Percentiles rank a stretch among this genome's conserved stretches.
Evolutionary conservation across 2,797 vertebrate species (phyloP).

Genomic region (Coendou prehensilis): DNA sequence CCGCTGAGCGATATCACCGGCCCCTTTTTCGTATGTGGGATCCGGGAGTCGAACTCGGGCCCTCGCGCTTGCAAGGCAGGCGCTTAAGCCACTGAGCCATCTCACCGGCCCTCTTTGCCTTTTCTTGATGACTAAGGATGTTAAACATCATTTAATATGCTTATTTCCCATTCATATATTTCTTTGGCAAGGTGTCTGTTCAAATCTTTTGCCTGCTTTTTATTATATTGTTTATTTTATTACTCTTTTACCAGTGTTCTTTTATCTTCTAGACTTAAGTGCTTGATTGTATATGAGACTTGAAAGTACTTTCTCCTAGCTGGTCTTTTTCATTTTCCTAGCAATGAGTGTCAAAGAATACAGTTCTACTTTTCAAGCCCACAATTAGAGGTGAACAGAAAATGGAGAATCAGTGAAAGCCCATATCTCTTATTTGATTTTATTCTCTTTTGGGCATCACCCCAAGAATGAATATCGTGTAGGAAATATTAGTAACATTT

Average conservation of each 20-base stretch:
- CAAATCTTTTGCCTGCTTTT: slow-evolving; percentile 22
- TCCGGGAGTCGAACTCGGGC: no score
- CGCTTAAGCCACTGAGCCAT: no score
- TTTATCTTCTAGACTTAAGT: slow-evolving; percentile 42
- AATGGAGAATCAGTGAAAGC: background rate
- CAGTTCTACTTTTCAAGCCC: background rate
- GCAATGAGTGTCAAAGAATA: background rate
- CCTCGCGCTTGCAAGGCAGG: no score
- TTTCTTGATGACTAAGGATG: background rate
- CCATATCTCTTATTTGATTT: background rate
- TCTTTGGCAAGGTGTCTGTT: background rate
- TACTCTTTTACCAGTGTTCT: background rate
- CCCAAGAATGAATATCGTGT: slow-evolving; percentile 1
- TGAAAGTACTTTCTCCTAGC: background rate
- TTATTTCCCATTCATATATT: background rate
- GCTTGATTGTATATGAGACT: slow-evolving; percentile 20
- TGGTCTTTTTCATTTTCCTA: slow-evolving; percentile 22
- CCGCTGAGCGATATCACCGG: no score
- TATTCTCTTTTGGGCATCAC: background rate
- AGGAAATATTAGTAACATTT: background rate
- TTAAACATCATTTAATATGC: background rate
- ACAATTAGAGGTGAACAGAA: background rate
- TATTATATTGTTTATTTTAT: slow-evolving; percentile 8
- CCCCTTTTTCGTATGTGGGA: no score
- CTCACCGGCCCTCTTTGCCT: no score